phyloP scores from a whole-genome alignment of 2,888 invertebrate species.

The Ophion ellenae region DNA sequence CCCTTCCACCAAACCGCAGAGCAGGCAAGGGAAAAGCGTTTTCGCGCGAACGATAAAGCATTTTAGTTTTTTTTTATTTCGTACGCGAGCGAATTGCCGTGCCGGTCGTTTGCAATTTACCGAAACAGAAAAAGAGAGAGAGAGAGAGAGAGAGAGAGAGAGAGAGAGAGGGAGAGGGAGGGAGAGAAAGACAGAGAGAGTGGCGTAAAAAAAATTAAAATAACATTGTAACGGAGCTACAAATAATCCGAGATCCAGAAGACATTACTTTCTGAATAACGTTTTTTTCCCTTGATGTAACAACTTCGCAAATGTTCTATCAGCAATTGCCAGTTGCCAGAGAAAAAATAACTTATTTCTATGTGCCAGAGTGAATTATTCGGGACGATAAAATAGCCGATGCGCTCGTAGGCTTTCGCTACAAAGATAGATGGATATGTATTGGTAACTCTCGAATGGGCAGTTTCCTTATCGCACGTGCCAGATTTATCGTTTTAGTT shows the following conservation, averaged over 20 bases:
- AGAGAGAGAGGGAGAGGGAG: no score
- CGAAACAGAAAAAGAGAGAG: background rate
- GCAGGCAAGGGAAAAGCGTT: conserved; percentile 25
- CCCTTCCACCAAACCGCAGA: conserved; percentile 37
- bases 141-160: no score
- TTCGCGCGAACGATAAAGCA: conserved; percentile 37
- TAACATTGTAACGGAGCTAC: background rate
- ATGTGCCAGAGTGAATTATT: conserved; percentile 42
- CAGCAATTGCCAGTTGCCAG: conserved; percentile 28
- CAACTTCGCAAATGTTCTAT: background rate
- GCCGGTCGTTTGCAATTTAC: conserved; percentile 38
- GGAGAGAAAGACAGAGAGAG: no score
- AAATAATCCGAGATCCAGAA: conserved; percentile 7
- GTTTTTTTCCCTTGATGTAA: background rate
- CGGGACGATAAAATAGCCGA: conserved; percentile 32
- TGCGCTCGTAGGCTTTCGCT: background rate
- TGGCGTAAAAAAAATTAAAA: background rate
- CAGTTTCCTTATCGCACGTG: conserved; percentile 55
- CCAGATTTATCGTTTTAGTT: conserved; percentile 61
- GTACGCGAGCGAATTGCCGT: conserved; percentile 5
- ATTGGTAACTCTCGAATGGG: conserved; percentile 26
- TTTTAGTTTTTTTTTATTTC: conserved; percentile 22
- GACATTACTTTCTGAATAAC: background rate
- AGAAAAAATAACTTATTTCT: conserved; percentile 43
- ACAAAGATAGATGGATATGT: conserved; percentile 10